phyloP scores from a whole-genome alignment of 30 jellyfish, hydroid and myxozoan genomes.

The Clytia hemisphaerica region DNA sequence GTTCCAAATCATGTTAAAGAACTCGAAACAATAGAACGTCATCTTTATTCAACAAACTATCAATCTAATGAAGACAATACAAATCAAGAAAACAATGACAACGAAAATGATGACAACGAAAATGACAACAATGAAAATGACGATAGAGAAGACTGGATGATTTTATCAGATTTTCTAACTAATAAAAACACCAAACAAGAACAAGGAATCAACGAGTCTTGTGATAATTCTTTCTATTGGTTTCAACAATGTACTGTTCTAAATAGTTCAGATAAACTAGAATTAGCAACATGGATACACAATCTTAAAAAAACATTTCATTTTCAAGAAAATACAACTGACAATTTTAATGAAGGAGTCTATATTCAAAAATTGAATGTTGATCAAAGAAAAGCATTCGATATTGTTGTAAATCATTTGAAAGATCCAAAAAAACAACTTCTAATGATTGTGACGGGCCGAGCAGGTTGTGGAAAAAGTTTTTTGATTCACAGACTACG shows the following conservation, averaged over 20 bases:
- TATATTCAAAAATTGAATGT: not conserved
- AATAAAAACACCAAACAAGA: too few relatives aligned
- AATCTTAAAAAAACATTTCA: not conserved
- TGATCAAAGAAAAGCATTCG: constrained; percentile 18
- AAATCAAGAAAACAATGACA: constrained; percentile 4
- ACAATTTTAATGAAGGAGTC: not conserved
- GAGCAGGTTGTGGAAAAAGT: constrained; percentile 37
- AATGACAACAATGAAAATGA: not conserved
- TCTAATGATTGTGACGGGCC: not conserved
- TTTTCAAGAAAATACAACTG: too few relatives aligned
- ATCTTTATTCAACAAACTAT: too few relatives aligned
- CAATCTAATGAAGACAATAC: too few relatives aligned
- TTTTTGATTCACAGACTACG: constrained; percentile 11
- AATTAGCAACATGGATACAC: not conserved
- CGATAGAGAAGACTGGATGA: constrained; percentile 54
- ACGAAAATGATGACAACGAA: not conserved
- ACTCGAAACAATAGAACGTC: constrained; percentile 27
- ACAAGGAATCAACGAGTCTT: too few relatives aligned
- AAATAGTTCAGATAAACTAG: not conserved
- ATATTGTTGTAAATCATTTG: not conserved
- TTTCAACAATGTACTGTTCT: not conserved
- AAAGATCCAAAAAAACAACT: constrained; percentile 5
- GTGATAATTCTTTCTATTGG: not conserved
- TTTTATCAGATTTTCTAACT: constrained; percentile 31
- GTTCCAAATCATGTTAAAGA: constrained; percentile 19